Evolutionary conservation across 2,797 vertebrate genomes (phyloP).

Genomic region (Coranthus polyacanthus): DNA sequence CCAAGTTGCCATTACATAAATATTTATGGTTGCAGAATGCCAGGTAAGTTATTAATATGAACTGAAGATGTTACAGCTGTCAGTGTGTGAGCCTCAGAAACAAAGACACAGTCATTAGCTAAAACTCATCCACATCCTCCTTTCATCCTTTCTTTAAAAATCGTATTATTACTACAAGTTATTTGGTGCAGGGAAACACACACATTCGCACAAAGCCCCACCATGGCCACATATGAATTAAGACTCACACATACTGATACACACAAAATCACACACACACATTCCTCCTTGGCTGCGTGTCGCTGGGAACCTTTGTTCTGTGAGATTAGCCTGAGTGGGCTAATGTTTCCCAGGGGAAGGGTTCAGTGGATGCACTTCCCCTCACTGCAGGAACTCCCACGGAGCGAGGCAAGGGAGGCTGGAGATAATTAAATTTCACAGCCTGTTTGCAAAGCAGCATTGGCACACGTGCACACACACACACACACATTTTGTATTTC

Average conservation of each 20-base stretch:
- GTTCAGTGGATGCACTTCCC: conserved; percentile 88
- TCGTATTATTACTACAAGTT: conserved; percentile 25
- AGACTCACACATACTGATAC: conserved; percentile 30
- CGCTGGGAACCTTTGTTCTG: conserved; percentile 87
- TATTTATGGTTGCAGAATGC: background rate
- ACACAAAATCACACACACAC: conserved; percentile 55
- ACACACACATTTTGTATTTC: conserved; percentile 45
- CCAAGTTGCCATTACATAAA: background rate
- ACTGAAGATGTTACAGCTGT: too few relatives aligned
- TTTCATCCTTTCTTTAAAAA: conserved; percentile 26
- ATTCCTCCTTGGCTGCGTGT: conserved; percentile 81
- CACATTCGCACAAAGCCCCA: conserved; percentile 24
- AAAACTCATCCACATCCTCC: conserved; percentile 9
- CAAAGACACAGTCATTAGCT: conserved; percentile 6
- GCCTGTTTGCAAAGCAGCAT: conserved; percentile 83
- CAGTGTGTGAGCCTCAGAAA: background rate
- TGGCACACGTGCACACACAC: conserved; percentile 54
- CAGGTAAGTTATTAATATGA: background rate
- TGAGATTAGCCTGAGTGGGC: conserved; percentile 88
- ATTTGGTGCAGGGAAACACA: conserved; percentile 27
- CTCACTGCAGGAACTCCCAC: conserved; percentile 85
- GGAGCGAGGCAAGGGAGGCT: conserved; percentile 83
- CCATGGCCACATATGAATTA: conserved; percentile 40
- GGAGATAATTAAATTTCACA: conserved; percentile 91
- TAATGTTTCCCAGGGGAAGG: conserved; percentile 89